Evolutionary conservation across 1,140 invertebrate genomes (phyloP), one percentile per base, ranked within the genome.

Genomic region (Pollicipes pollicipes): DNA sequence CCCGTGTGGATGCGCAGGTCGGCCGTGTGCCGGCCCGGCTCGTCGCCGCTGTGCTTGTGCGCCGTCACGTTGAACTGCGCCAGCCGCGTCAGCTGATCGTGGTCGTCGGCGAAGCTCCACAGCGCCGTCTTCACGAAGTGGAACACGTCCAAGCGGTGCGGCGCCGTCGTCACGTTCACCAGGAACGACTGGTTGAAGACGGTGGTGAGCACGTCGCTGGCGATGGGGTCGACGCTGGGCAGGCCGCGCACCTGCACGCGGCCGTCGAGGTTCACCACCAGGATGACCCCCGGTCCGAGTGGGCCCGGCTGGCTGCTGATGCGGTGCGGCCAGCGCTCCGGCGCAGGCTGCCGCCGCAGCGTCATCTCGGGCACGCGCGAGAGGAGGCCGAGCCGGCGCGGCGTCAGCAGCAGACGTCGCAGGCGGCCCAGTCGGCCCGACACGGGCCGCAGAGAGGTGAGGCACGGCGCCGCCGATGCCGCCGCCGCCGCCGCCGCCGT

Each of bases 71-170:
- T 97, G 27, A 97, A 87, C 78, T 93, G 89, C 74, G 92, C 91
- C 71, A 94, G 84, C 27, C 90, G 83, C 79, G 94, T 91, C 71
- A 97, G 80, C 75, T 93, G 90, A 70, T 88, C 88, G 73, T 90
- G 86, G 78, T 98, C 94, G 75, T 93, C 90, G 64, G 86, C 87
- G 0, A 91, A 91, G 45, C 90, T 86, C 87, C 90, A 91, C 0
- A 87, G 86, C 72, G 94, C 89, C 76, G 92, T 88, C 79, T 97
- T 97, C 0, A 96, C 91, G 78, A 97, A 97, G 80, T 94, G 95
- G 80, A 97, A 95, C 21, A 91, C 88, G 77, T 96, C 93, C 78
- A 88, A 88, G 68, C 88, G 91, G 79, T 95, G 91, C 21, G 93
- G 87, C 1, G 93, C 88, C 76, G 94, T 91, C 3, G 89, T 90